Evolutionary conservation across 1,140 invertebrate species (phyloP).

Genomic region (Glomeris maerens): DNA sequence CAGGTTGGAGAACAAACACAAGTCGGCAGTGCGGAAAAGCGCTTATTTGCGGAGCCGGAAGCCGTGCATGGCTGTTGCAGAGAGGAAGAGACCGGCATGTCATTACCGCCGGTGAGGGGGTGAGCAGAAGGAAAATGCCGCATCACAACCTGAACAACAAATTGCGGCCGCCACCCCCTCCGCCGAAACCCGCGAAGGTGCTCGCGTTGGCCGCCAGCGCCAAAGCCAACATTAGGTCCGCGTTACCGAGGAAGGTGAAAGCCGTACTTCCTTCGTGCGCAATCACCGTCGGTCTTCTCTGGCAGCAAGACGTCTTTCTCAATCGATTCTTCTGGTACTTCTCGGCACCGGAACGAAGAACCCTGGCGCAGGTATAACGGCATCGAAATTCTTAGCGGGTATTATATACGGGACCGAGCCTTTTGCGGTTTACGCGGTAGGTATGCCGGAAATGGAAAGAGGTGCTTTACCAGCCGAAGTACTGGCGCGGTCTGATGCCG

Average conservation of each 20-base stretch:
- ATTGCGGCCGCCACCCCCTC: slow-evolving; percentile 15
- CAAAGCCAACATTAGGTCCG: slow-evolving; percentile 12
- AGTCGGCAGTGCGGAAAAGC: too few relatives aligned
- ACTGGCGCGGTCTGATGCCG: slow-evolving; percentile 68
- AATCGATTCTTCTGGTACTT: slow-evolving; percentile 73
- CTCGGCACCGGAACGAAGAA: slow-evolving; percentile 54
- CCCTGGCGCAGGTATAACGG: slow-evolving; percentile 64
- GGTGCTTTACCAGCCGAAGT: slow-evolving; percentile 64
- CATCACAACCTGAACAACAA: slow-evolving; percentile 22
- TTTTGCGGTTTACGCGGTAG: too few relatives aligned
- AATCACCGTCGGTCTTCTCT: slow-evolving; percentile 46
- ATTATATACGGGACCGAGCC: too few relatives aligned
- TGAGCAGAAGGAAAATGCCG: too few relatives aligned
- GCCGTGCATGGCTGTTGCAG: too few relatives aligned
- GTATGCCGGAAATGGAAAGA: slow-evolving; percentile 72
- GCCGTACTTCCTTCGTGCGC: too few relatives aligned
- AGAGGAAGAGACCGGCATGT: too few relatives aligned
- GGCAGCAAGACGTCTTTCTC: slow-evolving; percentile 69
- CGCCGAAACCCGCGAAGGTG: slow-evolving; percentile 9
- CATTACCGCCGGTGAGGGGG: too few relatives aligned
- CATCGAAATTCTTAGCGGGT: too few relatives aligned
- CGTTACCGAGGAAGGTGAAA: slow-evolving; percentile 20
- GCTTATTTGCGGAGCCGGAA: too few relatives aligned
- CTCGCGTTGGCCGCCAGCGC: slow-evolving; percentile 14
- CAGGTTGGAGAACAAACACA: too few relatives aligned